Conservation (phyloP, 2,888 invertebrate species). For the Limnephilus marmoratus region DNA sequence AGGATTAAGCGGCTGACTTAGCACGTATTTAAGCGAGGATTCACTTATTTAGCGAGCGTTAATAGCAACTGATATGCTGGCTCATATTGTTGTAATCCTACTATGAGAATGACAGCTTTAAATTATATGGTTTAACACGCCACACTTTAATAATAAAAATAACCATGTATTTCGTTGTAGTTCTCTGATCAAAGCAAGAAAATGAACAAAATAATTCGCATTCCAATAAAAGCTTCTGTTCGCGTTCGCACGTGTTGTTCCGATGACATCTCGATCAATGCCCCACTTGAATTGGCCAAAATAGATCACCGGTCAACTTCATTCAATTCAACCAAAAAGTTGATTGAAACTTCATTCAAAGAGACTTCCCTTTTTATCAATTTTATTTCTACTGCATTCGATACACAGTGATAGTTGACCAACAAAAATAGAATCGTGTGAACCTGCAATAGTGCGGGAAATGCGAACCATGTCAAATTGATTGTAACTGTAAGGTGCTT, state of each 20-base stretch:
- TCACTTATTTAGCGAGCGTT: too few species aligned
- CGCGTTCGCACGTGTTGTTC: not conserved
- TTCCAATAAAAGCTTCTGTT: not conserved
- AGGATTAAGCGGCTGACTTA: too few species aligned
- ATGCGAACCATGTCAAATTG: not conserved
- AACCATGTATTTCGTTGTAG: not conserved
- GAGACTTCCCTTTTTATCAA: too few species aligned
- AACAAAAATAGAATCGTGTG: not conserved
- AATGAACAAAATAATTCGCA: not conserved
- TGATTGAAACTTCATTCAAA: not conserved
- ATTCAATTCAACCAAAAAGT: not conserved
- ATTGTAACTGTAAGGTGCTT: not conserved
- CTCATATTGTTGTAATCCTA: too few species aligned
- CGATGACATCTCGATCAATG: not conserved
- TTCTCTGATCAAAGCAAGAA: not conserved
- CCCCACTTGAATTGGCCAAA: not conserved
- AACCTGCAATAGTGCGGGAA: not conserved
- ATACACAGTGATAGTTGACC: not conserved
- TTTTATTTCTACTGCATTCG: not conserved
- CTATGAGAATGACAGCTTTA: too few species aligned
- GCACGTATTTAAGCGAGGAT: too few species aligned
- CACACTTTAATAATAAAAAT: too few species aligned
- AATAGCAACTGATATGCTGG: too few species aligned
- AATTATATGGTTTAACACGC: too few species aligned
- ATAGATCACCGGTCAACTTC: not conserved